These are phyloP conservation scores for Caenorhabditis angaria DNA, from an alignment of 2,888 invertebrate species.

Conservation along the genomic window DNA sequence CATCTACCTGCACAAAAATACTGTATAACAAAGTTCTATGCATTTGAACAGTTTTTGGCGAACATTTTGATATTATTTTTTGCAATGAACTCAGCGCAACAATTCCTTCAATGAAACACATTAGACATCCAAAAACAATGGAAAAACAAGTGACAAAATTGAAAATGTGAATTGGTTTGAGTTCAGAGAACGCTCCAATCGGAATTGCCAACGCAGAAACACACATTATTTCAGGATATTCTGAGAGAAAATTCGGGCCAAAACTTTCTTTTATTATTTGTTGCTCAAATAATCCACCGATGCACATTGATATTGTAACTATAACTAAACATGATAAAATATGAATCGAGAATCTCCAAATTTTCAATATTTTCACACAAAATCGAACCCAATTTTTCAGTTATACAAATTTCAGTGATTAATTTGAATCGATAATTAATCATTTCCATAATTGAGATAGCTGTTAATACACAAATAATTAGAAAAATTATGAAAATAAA, in stretches of 20 bases:
- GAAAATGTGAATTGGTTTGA: slow-evolving; percentile 34
- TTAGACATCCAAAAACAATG: slow-evolving; percentile 10
- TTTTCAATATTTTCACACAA: not conserved
- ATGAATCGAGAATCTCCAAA: slow-evolving; percentile 4
- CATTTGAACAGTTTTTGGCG: slow-evolving; percentile 22
- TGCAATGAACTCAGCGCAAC: not conserved
- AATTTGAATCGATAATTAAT: slow-evolving; percentile 33
- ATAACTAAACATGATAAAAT: not conserved
- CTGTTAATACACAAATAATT: slow-evolving; percentile 17
- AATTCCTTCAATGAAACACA: not conserved
- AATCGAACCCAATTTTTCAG: slow-evolving; percentile 17
- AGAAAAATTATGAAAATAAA: slow-evolving; percentile 26
- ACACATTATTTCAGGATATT: slow-evolving; percentile 26
- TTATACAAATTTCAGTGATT: slow-evolving; percentile 12
- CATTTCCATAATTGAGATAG: slow-evolving; percentile 30
- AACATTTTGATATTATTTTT: slow-evolving; percentile 3
- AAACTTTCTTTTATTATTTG: no score
- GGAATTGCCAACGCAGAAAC: slow-evolving; percentile 20
- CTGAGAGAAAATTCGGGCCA: not conserved
- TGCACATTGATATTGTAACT: slow-evolving; percentile 3
- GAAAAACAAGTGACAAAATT: slow-evolving; percentile 17
- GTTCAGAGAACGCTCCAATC: not conserved
- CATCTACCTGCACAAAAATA: slow-evolving; percentile 15
- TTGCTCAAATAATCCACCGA: slow-evolving; percentile 31
- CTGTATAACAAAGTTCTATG: slow-evolving; percentile 27